phyloP scores from a whole-genome alignment of 2,888 invertebrate species.

The Melieria picta region DNA sequence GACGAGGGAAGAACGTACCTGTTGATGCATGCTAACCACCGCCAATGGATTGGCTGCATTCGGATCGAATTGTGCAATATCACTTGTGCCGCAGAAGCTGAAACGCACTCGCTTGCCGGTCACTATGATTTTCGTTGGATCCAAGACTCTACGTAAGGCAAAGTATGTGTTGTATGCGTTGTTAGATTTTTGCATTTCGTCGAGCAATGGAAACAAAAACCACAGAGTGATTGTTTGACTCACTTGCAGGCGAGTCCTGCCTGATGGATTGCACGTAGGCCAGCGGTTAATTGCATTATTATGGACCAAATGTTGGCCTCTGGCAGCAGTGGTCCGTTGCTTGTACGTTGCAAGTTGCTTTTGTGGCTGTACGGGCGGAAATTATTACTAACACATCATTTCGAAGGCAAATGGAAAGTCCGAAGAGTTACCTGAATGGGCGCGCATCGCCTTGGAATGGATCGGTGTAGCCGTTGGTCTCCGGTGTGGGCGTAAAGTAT shows the following conservation, averaged over 20 bases:
- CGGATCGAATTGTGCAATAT: conserved; percentile 81
- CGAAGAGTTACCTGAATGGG: conserved; percentile 62
- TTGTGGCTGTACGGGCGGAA: conserved; percentile 60
- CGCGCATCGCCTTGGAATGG: conserved; percentile 85
- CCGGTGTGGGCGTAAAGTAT: conserved; percentile 77
- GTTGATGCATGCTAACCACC: conserved; percentile 77
- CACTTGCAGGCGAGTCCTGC: conserved; percentile 74
- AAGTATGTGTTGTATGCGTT: too few relatives aligned
- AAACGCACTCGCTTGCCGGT: conserved; percentile 82
- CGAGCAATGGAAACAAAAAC: conserved; percentile 27
- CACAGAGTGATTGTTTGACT: conserved; percentile 38
- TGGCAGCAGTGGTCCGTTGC: conserved; percentile 82
- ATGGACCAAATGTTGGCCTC: conserved; percentile 96
- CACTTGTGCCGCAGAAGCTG: conserved; percentile 83
- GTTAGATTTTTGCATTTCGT: conserved; percentile 11
- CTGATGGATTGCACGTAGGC: conserved; percentile 88
- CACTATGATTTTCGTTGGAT: conserved; percentile 91
- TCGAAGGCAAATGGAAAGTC: background rate
- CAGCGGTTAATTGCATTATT: conserved; percentile 94
- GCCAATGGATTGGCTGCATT: conserved; percentile 74
- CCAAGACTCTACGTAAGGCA: conserved; percentile 74
- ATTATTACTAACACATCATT: background rate
- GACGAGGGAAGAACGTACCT: conserved; percentile 55
- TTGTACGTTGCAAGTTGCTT: conserved; percentile 64
- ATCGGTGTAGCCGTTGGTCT: conserved; percentile 74